Conservation (phyloP, 2,113 vertebrate genomes). For the Gallinago undulata region DNA sequence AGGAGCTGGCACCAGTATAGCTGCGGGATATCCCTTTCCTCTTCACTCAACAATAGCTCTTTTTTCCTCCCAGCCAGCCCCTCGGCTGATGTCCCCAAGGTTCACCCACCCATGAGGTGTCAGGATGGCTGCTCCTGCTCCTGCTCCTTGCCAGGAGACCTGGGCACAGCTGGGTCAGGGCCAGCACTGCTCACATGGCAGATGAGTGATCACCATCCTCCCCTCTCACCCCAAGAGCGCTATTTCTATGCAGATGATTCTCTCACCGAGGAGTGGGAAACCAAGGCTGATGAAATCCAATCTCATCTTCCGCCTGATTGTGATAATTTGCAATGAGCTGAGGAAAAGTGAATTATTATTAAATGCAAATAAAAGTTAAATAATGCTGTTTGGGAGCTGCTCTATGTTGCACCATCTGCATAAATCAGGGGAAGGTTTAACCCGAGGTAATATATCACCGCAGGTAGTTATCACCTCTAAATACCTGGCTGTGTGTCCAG, state of each 20-base stretch:
- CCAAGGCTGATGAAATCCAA: background rate
- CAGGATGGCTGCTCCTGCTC: accelerated
- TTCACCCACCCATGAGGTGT: accelerated
- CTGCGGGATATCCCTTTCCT: background rate
- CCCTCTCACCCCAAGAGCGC: background rate
- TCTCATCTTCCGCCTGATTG: background rate
- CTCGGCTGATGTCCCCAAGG: accelerated
- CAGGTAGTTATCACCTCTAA: background rate
- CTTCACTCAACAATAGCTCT: background rate
- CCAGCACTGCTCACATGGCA: accelerated
- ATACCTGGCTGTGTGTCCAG: background rate
- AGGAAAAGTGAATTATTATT: constrained; percentile 12
- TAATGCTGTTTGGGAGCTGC: background rate
- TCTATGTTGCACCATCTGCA: background rate
- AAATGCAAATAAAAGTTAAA: constrained; percentile 30
- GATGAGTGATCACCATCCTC: background rate
- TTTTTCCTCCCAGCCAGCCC: background rate
- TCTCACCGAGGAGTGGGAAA: background rate
- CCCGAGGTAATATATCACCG: accelerated
- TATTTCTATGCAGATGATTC: background rate
- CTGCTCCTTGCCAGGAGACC: background rate
- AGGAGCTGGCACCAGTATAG: background rate
- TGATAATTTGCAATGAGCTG: background rate
- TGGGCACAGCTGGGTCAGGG: background rate
- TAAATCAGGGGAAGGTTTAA: background rate